phyloP scores from a whole-genome alignment of 1,140 invertebrate species.

The Hypothenemus hampei region DNA sequence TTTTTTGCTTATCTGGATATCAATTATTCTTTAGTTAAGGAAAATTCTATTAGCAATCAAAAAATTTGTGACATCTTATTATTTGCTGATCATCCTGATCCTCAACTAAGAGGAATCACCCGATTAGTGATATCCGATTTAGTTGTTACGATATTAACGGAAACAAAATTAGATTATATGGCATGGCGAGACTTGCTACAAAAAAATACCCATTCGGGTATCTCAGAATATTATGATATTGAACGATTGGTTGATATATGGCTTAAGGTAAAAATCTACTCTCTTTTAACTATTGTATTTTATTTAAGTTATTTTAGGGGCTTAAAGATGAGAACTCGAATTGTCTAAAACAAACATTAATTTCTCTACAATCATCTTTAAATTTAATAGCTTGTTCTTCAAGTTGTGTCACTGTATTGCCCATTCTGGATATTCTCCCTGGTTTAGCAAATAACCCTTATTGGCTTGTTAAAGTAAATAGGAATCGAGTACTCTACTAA shows the following conservation, averaged over 20 bases:
- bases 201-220: constrained; percentile 6
- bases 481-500: background rate
- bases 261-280: constrained; percentile 20
- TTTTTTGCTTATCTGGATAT: constrained; percentile 60
- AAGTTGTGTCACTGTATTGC: constrained; percentile 48
- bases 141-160: constrained; percentile 57
- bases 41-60: constrained; percentile 46
- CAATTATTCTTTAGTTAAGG: constrained; percentile 33
- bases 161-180: constrained; percentile 54
- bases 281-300: background rate
- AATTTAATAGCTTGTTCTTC: constrained; percentile 56
- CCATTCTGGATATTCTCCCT: constrained; percentile 60
- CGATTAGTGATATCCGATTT: constrained; percentile 64
- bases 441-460: constrained; percentile 69
- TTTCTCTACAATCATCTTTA: constrained; percentile 55
- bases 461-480: constrained; percentile 76
- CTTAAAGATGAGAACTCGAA: constrained; percentile 64
- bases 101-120: constrained; percentile 72
- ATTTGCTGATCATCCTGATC: constrained; percentile 70
- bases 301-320: constrained; percentile 48
- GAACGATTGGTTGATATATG: constrained; percentile 26
- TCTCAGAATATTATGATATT: background rate
- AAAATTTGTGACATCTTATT: constrained; percentile 65
- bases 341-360: constrained; percentile 60
- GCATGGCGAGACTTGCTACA: constrained; percentile 47